Evolutionary conservation across 2,797 vertebrate genomes (phyloP), one percentile per base, ranked within the genome.

Genomic region (Melanotaenia trifasciata): DNA sequence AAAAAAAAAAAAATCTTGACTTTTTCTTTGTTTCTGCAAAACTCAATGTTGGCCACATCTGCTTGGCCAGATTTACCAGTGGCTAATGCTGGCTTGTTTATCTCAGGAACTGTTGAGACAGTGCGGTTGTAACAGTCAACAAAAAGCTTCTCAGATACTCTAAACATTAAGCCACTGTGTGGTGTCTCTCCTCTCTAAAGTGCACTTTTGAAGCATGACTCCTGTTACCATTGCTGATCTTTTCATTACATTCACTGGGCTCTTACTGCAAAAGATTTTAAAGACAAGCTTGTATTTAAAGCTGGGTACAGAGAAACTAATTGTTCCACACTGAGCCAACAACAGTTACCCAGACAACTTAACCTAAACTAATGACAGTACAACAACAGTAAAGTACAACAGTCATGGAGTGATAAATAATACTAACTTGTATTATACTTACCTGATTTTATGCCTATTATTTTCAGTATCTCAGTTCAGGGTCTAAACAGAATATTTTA

Each of bases 61-160:
- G 86, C 54, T 84, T 58, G 53, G 80, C 74, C 82, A 35, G 68
- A 86, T 76, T 77, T 69, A 86, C 62, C 81, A 61, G 74, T 79
- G 86, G 84, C 84, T 85, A 74, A 90, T 79, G 74, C 74, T 75
- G 76, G 64, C 50, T 73, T 81, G 76, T 86, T 88, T 75, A 82
- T 77, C 84, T 89, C 72, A 78, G 72, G 70, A 73, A 74, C 72
- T 72, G 82, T 81, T 81, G 83, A 86, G 80, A 82, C 69, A 75
- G 70, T 69, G 84, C 11, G 84, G 82, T 78, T 86, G 83, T 59
- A 80, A 76, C 75, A 81, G 66, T 89, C 77, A 86, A 83, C 84
- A 87, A 89, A 83, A 58, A 80, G n/a, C 67, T 62, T 78, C 85
- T 86, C 70, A 74, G 58, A 86, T 85, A 70, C 80, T 85, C 76